Percentiles rank a stretch among this genome's conserved stretches.
Conservation (phyloP, 2,797 vertebrate genomes). For the Astyanax mexicanus region DNA sequence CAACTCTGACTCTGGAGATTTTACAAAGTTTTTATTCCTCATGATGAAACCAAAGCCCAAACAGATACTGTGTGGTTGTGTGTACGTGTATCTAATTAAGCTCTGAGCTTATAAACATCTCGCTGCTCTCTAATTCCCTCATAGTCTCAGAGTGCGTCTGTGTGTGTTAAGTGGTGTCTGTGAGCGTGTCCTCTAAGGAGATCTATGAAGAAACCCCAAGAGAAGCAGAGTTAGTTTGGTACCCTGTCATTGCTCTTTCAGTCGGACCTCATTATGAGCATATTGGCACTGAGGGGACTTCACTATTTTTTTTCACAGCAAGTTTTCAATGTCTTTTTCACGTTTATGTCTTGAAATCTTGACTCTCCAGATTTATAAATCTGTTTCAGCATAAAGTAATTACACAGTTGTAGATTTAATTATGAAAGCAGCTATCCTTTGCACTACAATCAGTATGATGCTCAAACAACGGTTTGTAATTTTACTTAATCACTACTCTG, state of each 20-base stretch:
- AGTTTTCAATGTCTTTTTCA: background rate
- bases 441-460: background rate
- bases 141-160: conserved; percentile 17
- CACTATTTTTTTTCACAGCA: conserved; percentile 21
- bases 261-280: conserved; percentile 30
- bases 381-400: background rate
- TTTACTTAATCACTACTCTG: background rate
- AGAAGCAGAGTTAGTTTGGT: conserved; percentile 36
- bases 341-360: background rate
- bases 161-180: conserved; percentile 4
- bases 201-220: background rate
- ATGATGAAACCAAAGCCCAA: conserved; percentile 36
- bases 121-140: conserved; percentile 8
- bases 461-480: background rate
- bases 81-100: conserved; percentile 2
- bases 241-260: conserved; percentile 13
- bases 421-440: background rate
- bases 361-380: background rate
- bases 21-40: conserved; percentile 14
- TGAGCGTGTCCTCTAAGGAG: background rate
- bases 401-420: background rate
- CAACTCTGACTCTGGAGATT: conserved; percentile 24
- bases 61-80: background rate
- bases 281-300: conserved; percentile 29
- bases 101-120: conserved; percentile 18